A percentile compares a stretch with the other conserved stretches of the same genome.
These are phyloP conservation scores for Leptothorax acervorum DNA, from an alignment of 2,888 invertebrate genomes.

Conservation along the genomic window DNA sequence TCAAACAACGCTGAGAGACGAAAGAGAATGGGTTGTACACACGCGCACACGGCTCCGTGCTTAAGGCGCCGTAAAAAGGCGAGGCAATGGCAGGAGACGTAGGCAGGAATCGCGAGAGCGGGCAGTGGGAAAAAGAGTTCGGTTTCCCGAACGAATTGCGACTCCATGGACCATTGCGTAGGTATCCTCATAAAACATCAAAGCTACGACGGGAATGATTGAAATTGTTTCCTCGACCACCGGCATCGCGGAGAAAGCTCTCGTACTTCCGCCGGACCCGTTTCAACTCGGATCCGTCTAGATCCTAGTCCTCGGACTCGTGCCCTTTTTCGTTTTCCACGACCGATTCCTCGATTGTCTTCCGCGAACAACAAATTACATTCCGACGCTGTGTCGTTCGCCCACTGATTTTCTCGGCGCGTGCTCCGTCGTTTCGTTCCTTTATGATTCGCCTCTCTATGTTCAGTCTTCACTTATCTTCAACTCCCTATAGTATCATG, in stretches of 20 bases:
- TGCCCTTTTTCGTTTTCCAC: slow-evolving; percentile 65
- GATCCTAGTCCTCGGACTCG: slow-evolving; percentile 62
- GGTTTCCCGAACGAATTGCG: slow-evolving; percentile 72
- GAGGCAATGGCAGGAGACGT: slow-evolving; percentile 25
- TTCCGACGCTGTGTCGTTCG: slow-evolving; percentile 77
- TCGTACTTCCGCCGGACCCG: slow-evolving; percentile 60
- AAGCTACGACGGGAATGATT: slow-evolving; percentile 81
- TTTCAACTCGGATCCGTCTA: slow-evolving; percentile 57
- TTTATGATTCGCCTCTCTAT: slow-evolving; percentile 15
- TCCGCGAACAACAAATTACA: slow-evolving; percentile 81
- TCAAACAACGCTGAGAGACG: slow-evolving; percentile 60
- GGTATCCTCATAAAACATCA: slow-evolving; percentile 82
- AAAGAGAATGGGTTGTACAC: slow-evolving; percentile 56
- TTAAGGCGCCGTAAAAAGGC: slow-evolving; percentile 36
- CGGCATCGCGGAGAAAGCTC: slow-evolving; percentile 56
- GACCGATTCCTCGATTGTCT: slow-evolving; percentile 80
- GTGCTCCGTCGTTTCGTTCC: slow-evolving; percentile 52
- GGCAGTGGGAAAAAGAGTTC: slow-evolving; percentile 52
- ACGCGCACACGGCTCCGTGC: not conserved
- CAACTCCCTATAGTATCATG: slow-evolving; percentile 3
- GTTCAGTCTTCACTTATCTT: not conserved
- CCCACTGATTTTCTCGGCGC: slow-evolving; percentile 70
- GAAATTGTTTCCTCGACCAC: slow-evolving; percentile 83
- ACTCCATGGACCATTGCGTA: slow-evolving; percentile 75
- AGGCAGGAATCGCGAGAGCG: slow-evolving; percentile 16